Base-by-base conservation (phyloP, 2,113 vertebrate genomes). In the Lucifuga dentata region DNA sequence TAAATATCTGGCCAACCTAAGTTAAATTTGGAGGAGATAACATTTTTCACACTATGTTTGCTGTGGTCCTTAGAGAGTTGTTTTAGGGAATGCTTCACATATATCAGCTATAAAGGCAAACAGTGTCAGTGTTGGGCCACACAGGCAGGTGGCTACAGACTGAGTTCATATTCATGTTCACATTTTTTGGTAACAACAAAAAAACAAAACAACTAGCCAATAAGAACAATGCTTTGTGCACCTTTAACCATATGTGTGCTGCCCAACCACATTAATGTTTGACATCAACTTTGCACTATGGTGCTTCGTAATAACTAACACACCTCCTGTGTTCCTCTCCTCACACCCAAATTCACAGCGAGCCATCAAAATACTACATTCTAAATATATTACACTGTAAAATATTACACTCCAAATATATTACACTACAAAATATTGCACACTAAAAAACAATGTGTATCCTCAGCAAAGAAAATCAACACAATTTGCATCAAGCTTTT, bases 11-110 rank as follows among this genome's bases (percentile, higher is more conserved):
- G 12, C n/a, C 51, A 51, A 43, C 67, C 66, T 66, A 58, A 83
- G 86, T 73, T 48, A 65, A 85, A 80, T 76, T 48, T 5, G 33
- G 50, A 15, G 26, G 23, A 72, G 81, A 86, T 81, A 79, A 81
- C 16, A 11, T 41, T 78, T 80, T 58, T 80, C 46, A 68, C 57
- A 13, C 9, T 26, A 19, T 36, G n/a, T n/a, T n/a, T 52, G 66
- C 2, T 1, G 23, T 13, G 21, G 58, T 63, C 48, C 44, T 66
- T 67, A 8, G 56, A 73, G 8, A 75, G 51, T 19, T 23, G 21
- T 24, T 59, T 49, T 10, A 6, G 38, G 36, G 29, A 72, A 74
- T 19, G 44, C 11, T 48, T 29, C 1, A 17, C 12, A n/a, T n/a
- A n/a, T n/a, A n/a, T n/a, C n/a, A n/a, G n/a, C n/a, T 11, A 15